Evolutionary conservation across 2,113 vertebrate genomes (phyloP).

Genomic region (Acanthisitta chloris): DNA sequence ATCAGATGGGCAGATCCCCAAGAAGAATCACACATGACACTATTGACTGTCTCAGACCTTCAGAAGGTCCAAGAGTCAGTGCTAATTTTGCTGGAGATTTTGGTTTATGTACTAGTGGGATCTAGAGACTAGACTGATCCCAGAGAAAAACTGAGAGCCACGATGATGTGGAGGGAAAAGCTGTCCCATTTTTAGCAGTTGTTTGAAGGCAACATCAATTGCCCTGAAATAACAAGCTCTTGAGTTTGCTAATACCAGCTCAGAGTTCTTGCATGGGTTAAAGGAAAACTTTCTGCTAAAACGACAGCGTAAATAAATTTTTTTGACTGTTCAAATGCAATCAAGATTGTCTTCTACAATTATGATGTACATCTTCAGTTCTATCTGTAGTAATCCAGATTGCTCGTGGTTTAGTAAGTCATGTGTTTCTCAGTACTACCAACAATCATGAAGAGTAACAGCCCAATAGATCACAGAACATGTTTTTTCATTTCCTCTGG

Average conservation of each 20-base stretch:
- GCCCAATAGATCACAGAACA: not conserved
- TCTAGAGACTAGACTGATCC: not conserved
- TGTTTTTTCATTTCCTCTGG: not conserved
- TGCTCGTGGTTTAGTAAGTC: not conserved
- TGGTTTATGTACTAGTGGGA: not conserved
- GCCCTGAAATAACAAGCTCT: not conserved
- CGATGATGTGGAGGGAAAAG: not conserved
- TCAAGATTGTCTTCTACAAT: not conserved
- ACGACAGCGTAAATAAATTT: fast-evolving
- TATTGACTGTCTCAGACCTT: not conserved
- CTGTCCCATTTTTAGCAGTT: not conserved
- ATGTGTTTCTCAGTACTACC: not conserved
- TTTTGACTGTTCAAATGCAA: not conserved
- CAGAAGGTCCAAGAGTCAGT: not conserved
- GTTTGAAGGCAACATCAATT: not conserved
- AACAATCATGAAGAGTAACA: not conserved
- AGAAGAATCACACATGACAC: not conserved
- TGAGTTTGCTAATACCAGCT: not conserved
- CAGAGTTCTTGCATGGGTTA: not conserved
- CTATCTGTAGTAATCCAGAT: not conserved
- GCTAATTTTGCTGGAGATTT: not conserved
- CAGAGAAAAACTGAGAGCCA: not conserved
- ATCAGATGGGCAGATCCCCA: not conserved
- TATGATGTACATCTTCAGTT: not conserved
- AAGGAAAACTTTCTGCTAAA: not conserved